These are phyloP conservation scores for Brachypteracias leptosomus DNA, from an alignment of 2,113 vertebrate genomes.

Conservation along the genomic window DNA sequence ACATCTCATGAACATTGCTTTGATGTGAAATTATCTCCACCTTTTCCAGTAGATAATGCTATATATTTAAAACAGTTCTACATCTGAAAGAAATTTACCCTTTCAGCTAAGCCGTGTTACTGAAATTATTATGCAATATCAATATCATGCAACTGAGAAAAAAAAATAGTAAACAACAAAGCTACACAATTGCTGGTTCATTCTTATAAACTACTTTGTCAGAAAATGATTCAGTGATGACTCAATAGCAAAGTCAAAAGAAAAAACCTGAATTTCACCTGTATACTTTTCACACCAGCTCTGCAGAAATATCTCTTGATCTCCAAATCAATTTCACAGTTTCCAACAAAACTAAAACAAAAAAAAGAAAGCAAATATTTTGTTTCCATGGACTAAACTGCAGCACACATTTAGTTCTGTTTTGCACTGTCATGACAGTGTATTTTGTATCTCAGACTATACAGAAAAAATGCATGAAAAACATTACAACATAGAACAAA, in stretches of 20 bases:
- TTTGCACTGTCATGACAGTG: background rate
- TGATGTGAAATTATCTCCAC: background rate
- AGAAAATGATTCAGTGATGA: background rate
- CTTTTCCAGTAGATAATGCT: background rate
- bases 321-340: conserved; percentile 93
- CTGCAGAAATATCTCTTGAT: conserved; percentile 96
- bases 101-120: background rate
- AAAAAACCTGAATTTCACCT: conserved; percentile 75
- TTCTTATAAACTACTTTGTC: background rate
- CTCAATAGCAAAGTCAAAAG: background rate
- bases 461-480: background rate
- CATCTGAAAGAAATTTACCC: background rate
- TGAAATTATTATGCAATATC: background rate
- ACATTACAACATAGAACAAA: background rate
- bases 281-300: conserved; percentile 96
- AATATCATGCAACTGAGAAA: background rate
- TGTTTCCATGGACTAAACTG: background rate
- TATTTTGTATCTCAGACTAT: background rate
- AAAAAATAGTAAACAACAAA: background rate
- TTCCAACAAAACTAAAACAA: conserved; percentile 89
- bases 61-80: background rate
- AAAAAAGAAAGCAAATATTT: background rate
- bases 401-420: background rate
- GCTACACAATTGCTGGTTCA: background rate
- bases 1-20: background rate